Evolutionary conservation across 2,113 vertebrate species (phyloP).

Genomic region (Alaudala cheleensis): DNA sequence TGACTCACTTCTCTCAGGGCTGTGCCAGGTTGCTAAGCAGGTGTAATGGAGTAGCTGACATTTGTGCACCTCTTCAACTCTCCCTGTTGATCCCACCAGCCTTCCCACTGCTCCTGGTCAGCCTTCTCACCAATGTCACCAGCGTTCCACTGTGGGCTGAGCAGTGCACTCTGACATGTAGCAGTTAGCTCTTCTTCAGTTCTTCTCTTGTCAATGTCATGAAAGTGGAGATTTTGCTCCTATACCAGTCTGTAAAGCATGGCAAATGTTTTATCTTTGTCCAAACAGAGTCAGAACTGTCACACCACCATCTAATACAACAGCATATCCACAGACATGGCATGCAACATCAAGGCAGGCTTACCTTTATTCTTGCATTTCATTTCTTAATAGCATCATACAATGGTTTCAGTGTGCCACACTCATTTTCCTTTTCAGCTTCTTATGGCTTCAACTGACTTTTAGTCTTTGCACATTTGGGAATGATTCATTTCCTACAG

Average conservation of each 20-base stretch:
- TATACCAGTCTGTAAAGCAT: background rate
- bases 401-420: background rate
- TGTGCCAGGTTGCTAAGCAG: background rate
- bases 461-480: background rate
- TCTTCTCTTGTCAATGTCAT: background rate
- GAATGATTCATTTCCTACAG: background rate
- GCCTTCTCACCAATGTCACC: background rate
- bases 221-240: background rate
- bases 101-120: background rate
- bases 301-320: rapidly evolving
- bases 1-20: rapidly evolving
- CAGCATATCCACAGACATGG: background rate
- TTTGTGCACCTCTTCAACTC: background rate
- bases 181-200: background rate
- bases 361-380: background rate
- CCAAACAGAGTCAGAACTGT: rapidly evolving
- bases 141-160: background rate
- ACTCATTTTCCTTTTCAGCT: background rate
- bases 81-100: background rate
- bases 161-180: background rate
- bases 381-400: background rate
- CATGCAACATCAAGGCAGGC: background rate
- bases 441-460: background rate
- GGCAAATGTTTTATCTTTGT: background rate
- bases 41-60: background rate